Conservation (phyloP, 2,888 invertebrate genomes). For the Drosophila kokeensis region DNA sequence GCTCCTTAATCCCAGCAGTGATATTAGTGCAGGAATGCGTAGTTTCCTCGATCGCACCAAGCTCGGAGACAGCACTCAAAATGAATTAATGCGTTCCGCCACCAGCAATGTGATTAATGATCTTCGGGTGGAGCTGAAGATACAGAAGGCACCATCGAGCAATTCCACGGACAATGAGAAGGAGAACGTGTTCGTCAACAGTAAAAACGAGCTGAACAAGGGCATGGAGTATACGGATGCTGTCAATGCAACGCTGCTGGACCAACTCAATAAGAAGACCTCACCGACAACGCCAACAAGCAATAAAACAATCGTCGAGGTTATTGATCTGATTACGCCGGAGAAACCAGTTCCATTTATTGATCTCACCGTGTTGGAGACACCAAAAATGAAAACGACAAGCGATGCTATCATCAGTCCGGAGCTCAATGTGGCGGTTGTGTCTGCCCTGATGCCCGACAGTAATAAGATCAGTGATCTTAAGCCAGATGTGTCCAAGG, state of each 20-base stretch:
- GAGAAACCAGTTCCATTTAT: slow-evolving; percentile 81
- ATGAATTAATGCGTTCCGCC: slow-evolving; percentile 77
- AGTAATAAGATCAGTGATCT: slow-evolving; percentile 82
- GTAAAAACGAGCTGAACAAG: slow-evolving; percentile 84
- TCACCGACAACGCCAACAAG: slow-evolving; percentile 79
- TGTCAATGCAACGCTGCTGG: slow-evolving; percentile 82
- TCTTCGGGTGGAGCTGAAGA: slow-evolving; percentile 82
- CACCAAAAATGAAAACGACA: slow-evolving; percentile 74
- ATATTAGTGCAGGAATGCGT: slow-evolving; percentile 89
- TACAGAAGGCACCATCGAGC: slow-evolving; percentile 79
- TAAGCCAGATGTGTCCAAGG: slow-evolving; percentile 83
- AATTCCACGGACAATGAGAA: slow-evolving; percentile 83
- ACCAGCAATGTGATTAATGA: slow-evolving; percentile 82
- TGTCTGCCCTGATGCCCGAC: slow-evolving; percentile 54
- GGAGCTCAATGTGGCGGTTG: slow-evolving; percentile 62
- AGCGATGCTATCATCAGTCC: slow-evolving; percentile 64
- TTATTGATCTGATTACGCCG: slow-evolving; percentile 84
- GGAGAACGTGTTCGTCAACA: slow-evolving; percentile 84
- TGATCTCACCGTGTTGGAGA: slow-evolving; percentile 79
- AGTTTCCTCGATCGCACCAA: slow-evolving; percentile 87
- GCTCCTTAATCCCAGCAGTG: slow-evolving; percentile 91
- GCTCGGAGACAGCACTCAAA: slow-evolving; percentile 67
- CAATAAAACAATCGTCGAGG: slow-evolving; percentile 82
- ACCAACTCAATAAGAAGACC: slow-evolving; percentile 72
- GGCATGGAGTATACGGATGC: slow-evolving; percentile 84